Evolutionary conservation across 2,888 invertebrate genomes (phyloP).

Genomic region (Epinotia nisella): DNA sequence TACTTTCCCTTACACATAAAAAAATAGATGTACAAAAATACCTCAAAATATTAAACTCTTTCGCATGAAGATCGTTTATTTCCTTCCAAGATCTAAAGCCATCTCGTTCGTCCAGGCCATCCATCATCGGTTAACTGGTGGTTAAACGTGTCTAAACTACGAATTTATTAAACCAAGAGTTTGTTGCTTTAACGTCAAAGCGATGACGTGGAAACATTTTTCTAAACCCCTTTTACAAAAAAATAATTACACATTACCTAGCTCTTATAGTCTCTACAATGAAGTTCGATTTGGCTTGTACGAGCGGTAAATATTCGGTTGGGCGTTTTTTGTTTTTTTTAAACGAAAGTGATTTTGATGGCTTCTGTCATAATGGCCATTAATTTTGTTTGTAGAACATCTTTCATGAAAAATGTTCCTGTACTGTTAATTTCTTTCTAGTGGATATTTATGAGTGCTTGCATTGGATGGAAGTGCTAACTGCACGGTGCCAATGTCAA

Average conservation of each 20-base stretch:
- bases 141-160: slow-evolving; percentile 54
- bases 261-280: neutral
- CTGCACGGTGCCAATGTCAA: slow-evolving; percentile 38
- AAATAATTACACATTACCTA: slow-evolving; percentile 5
- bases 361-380: slow-evolving; percentile 53
- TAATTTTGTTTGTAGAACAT: slow-evolving; percentile 51
- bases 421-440: slow-evolving; percentile 24
- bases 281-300: slow-evolving; percentile 33
- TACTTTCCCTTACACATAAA: too few species aligned
- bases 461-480: slow-evolving; percentile 20
- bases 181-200: slow-evolving; percentile 56
- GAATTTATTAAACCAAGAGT: slow-evolving; percentile 52
- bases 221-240: slow-evolving; percentile 49
- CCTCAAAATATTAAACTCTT: slow-evolving; percentile 17
- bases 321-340: slow-evolving; percentile 50
- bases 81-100: slow-evolving; percentile 46
- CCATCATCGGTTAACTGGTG: slow-evolving; percentile 52
- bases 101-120: slow-evolving; percentile 47
- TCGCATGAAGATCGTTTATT: slow-evolving; percentile 20
- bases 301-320: slow-evolving; percentile 15
- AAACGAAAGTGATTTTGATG: slow-evolving; percentile 52
- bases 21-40: neutral
- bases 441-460: slow-evolving; percentile 23
- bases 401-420: slow-evolving; percentile 33
- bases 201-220: slow-evolving; percentile 58